These are phyloP conservation scores for Carlito syrichta DNA, from an alignment of 2,113 vertebrate species.

Conservation along the genomic window DNA sequence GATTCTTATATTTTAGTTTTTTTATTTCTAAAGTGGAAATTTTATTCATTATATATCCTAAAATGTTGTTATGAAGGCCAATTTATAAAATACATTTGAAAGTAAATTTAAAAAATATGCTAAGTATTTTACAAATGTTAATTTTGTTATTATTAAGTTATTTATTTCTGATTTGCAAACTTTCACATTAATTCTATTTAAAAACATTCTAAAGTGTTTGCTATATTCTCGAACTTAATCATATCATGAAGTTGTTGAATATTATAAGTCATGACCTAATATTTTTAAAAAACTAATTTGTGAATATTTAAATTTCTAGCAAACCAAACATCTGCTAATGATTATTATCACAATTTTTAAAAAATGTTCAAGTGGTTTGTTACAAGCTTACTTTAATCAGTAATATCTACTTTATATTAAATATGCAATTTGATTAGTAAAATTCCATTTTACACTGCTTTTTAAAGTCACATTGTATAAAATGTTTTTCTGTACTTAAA, in stretches of 20 bases:
- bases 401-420: background rate
- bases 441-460: conserved; percentile 41
- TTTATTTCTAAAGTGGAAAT: background rate
- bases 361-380: background rate
- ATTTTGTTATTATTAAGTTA: background rate
- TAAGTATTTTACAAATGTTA: conserved; percentile 18
- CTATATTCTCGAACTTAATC: conserved; percentile 16
- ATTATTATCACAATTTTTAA: conserved; percentile 17
- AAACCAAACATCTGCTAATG: conserved; percentile 19
- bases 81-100: background rate
- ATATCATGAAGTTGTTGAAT: background rate
- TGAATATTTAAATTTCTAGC: conserved; percentile 41
- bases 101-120: background rate
- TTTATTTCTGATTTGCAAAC: conserved; percentile 1
- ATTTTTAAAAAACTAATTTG: background rate
- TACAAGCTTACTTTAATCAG: conserved; percentile 20
- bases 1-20: background rate
- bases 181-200: background rate
- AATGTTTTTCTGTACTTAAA: conserved; percentile 48
- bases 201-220: background rate
- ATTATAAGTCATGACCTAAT: background rate
- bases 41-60: background rate
- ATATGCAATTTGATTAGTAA: conserved; percentile 3
- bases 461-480: background rate
- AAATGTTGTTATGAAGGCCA: background rate